Base-by-base conservation (phyloP, 2,888 invertebrate species). In the Perdita meconis region DNA sequence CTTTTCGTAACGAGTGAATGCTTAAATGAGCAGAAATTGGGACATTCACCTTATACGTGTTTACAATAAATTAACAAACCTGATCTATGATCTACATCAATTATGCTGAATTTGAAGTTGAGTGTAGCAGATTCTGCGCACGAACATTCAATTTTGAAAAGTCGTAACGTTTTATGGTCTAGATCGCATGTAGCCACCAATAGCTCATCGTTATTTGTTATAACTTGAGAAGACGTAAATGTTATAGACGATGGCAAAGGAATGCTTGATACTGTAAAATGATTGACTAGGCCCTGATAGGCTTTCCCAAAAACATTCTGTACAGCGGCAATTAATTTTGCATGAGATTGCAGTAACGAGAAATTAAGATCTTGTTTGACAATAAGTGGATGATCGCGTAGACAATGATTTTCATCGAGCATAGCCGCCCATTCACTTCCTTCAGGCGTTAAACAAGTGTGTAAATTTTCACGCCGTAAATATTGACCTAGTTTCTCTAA, bases 401-500 rank as follows among this genome's bases (percentile, higher is more conserved):
- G 90, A 87, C 96, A 96, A 34, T 95, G 94, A 90, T 97, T 96
- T 81, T 96, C 95, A 63, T 94, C 94, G 1, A 97, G 92, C 90
- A 97, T 95, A 83, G 95, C 94, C 59, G 96, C 95, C 97, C 97
- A 97, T 67, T 95, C 95, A 90, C 97, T 97, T 57, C 95, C 95
- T 75, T 95, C 94, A 73, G 95, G 94, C 24, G 95, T 94, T 36
- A 98, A 93, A 74, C 96, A 95, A 83, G 94, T 94, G 89, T 97
- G 96, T 84, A 96, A 95, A 19, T 89, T 82, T 51, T 92, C 92
- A 30, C 87, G 89, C 16, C 92, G 86, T 70, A 98, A 93, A 93
- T 98, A 98, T 92, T 98, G 97, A 0, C 98, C 98, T 55, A 98
- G 94, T 88, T 96, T 95, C 93, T 98, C 98, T 86, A 98, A 94